phyloP scores from a whole-genome alignment of 1,140 invertebrate species.

The Pseudomyrmex concolor region DNA sequence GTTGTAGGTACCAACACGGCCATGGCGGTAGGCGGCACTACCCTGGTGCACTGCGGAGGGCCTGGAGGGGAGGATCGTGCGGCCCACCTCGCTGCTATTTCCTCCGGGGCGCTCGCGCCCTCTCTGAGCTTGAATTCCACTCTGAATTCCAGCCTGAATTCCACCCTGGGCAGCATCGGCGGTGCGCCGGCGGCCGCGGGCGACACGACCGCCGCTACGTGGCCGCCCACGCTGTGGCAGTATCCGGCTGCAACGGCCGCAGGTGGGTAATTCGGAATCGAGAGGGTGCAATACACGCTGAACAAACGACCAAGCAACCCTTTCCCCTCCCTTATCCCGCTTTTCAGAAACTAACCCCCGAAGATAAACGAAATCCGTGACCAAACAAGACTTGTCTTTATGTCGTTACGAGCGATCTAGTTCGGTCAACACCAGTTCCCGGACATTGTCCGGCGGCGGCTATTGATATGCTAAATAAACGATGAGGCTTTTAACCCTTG shows the following conservation, averaged over 20 bases:
- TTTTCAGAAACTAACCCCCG: not conserved
- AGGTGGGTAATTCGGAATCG: slow-evolving; percentile 48
- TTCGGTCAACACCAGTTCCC: not conserved
- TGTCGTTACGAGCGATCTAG: not conserved
- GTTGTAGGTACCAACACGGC: slow-evolving; percentile 86
- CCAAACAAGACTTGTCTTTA: not conserved
- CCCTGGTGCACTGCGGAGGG: slow-evolving; percentile 81
- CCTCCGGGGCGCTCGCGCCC: slow-evolving; percentile 83
- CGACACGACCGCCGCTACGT: slow-evolving; percentile 79
- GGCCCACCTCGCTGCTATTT: slow-evolving; percentile 84
- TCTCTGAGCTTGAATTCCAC: slow-evolving; percentile 83
- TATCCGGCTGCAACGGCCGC: slow-evolving; percentile 86
- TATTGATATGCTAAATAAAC: not conserved
- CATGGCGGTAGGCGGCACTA: slow-evolving; percentile 85
- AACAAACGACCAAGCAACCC: not conserved
- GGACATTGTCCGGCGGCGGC: not conserved
- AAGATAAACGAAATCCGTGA: not conserved
- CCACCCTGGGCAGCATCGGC: slow-evolving; percentile 82
- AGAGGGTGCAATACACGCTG: not conserved
- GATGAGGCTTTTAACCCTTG: not conserved
- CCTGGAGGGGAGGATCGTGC: slow-evolving; percentile 83
- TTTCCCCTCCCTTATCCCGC: not conserved
- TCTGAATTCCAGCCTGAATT: slow-evolving; percentile 85
- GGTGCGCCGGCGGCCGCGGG: slow-evolving; percentile 78
- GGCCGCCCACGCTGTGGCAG: slow-evolving; percentile 89